Evolutionary conservation across 2,113 vertebrate species (phyloP).

Genomic region (Paramisgurnus dabryanus): DNA sequence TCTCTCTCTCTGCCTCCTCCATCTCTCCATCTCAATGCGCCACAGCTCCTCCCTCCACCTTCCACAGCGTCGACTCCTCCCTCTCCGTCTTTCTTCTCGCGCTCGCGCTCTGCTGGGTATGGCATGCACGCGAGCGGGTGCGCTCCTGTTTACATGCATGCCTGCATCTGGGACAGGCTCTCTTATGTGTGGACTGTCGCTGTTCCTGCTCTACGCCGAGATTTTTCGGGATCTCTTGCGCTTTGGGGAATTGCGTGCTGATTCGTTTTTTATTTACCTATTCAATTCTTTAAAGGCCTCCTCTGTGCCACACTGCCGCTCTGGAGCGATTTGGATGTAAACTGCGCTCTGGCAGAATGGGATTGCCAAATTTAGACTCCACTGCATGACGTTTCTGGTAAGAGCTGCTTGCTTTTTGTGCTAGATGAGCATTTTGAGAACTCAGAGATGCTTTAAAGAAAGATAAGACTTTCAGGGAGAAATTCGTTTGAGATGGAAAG

Average conservation of each 20-base stretch:
- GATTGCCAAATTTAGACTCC: conserved; percentile 78
- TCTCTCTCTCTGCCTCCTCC: conserved; percentile 55
- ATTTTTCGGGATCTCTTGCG: conserved; percentile 43
- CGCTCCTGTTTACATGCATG: conserved; percentile 77
- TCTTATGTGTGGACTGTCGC: conserved; percentile 67
- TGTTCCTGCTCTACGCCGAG: conserved; percentile 60
- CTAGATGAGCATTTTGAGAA: conserved; percentile 15
- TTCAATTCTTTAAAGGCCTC: conserved; percentile 58
- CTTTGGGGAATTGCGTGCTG: conserved; percentile 47
- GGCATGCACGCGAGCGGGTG: conserved; percentile 75
- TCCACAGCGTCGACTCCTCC: conserved; percentile 56
- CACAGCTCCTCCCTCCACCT: conserved; percentile 59
- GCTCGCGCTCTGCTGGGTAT: conserved; percentile 70
- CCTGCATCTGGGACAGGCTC: conserved; percentile 71
- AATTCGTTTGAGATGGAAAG: background rate
- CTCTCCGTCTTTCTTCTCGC: conserved; percentile 56
- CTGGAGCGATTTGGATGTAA: conserved; percentile 75
- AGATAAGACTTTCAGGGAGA: conserved; percentile 13
- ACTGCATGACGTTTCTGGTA: conserved; percentile 81
- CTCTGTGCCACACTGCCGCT: conserved; percentile 63
- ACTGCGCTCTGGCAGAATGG: conserved; percentile 73
- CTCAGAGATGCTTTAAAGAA: conserved; percentile 1
- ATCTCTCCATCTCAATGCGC: conserved; percentile 59
- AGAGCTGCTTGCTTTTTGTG: conserved; percentile 55
- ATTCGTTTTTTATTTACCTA: conserved; percentile 43